Evolutionary conservation across 2,888 invertebrate species (phyloP), one percentile per base, ranked within the genome.

Genomic region (Phyllotreta cruciferae): DNA sequence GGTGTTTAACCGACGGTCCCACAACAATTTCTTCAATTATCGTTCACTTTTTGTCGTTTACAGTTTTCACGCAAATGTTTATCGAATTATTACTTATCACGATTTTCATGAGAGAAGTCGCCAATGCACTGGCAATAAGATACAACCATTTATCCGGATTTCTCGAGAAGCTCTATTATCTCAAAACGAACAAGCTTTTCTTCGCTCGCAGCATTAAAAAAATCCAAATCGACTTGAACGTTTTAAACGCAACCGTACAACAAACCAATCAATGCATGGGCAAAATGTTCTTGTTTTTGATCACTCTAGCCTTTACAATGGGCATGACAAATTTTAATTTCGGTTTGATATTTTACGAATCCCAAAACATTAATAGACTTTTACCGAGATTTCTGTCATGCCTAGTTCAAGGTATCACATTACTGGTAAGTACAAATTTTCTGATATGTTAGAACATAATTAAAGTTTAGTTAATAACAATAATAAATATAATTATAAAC

Each of bases 71-170:
- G 24, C 24, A 24, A 24, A 24, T 24, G 24, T 24, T 24, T 24
- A 4, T 24, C 24, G 44, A 44, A 44, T 7, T 11, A n/a, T 44
- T 44, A 13, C 14, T 44, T 10, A 44, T 44, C 10, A 44, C 44
- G 1, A 44, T 44, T 44, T 13, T 14, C 14, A 44, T 10, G 3
- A 13, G 44, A 14, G 11, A 44, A n/a, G 9, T 44, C 10, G 1
- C 11, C 7, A 44, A 44, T 44, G 44, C 14, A 6, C 44, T 44
- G 44, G 9, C 44, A 44, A 14, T 10, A 44, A 44, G 14, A 44
- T 44, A 44, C 9, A n/a, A 11, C 4, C 44, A 44, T n/a, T 7
- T 44, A 44, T 13, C 7, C 1, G 10, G 14, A 44, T 3, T 10
- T 44, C 10, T 44, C 6, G 10, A 44, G 10, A 13, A 13, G 1